Conservation (phyloP, 2,888 invertebrate species). For the Busseola fusca region DNA sequence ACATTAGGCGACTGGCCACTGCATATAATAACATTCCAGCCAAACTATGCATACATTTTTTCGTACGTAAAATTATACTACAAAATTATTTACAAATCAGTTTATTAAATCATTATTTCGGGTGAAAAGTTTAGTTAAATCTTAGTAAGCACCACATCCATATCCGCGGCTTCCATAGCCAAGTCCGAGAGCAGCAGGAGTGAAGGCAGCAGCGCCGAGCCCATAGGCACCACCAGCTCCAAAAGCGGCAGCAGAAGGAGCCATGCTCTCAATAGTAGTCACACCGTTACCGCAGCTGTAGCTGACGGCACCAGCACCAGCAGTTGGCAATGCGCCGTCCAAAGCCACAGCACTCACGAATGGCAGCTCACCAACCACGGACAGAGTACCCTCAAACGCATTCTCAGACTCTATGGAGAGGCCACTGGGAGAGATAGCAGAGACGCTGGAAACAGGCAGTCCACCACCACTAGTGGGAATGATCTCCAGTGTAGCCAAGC, state of each 20-base stretch:
- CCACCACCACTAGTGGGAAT: conserved; percentile 50
- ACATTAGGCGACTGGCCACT: too few species aligned
- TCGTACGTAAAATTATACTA: too few species aligned
- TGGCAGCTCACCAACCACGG: conserved; percentile 71
- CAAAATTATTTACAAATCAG: neutral
- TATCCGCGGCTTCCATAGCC: neutral
- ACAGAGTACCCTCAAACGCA: conserved; percentile 62
- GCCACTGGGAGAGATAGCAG: conserved; percentile 42
- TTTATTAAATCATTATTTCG: conserved; percentile 1
- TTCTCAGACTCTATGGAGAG: conserved; percentile 55
- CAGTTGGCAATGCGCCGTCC: conserved; percentile 69
- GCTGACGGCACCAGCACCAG: conserved; percentile 67
- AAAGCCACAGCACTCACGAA: conserved; percentile 72
- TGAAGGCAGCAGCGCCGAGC: conserved; percentile 1
- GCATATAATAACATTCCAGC: too few species aligned
- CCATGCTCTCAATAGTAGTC: conserved; percentile 36
- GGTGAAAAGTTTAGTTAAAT: neutral
- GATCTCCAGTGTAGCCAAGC: conserved; percentile 48
- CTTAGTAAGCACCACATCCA: neutral
- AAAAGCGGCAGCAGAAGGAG: conserved; percentile 1
- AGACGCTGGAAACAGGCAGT: conserved; percentile 46
- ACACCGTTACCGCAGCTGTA: conserved; percentile 71
- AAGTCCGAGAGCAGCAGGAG: conserved; percentile 10
- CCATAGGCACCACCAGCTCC: conserved; percentile 2
- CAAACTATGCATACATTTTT: too few species aligned